Base-by-base conservation (phyloP, 1,140 invertebrate genomes). In the Halyomorpha halys region DNA sequence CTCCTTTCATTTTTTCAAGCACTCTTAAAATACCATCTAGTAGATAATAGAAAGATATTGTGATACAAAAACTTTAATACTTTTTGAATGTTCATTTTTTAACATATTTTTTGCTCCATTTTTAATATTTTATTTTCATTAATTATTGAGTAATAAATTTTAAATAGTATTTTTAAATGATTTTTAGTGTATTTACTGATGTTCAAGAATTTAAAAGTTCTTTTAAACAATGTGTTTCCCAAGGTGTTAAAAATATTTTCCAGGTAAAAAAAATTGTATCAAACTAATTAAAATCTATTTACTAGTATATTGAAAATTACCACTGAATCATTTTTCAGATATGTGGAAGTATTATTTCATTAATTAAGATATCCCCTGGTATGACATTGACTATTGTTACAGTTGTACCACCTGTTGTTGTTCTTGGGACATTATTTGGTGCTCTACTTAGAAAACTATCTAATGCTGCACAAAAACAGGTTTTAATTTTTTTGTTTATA, bases 151-250 rank as follows among this genome's bases (percentile, higher is more conserved):
- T n/a, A n/a, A n/a, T n/a, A n/a, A n/a, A 30, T 30, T 30, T 30
- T 30, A 30, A 4, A 8, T 8, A 30, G 27, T 13, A 39, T 39
- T 39, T 39, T 11, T 13, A 30, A 39, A 39, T 56, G 6, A 49
- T 49, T 78, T 79, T 62, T 69, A 87, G 89, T 71, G 75, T 97
- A 62, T 95, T 92, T 25, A 83, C 86, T 68, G 94, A 98, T 80
- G 86, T 97, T 19, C 94, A 97, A 76, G 94, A 97, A 71, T 97
- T 97, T 72, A 97, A 98, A 77, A 94, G 92, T 70, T 89, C 89
- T 5, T 97, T 97, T 72, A 97, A 97, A 75, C 82, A 88, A 67
- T 87, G 85, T 54, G 84, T 97, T 64, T 90, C 93, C 5, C 91
- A 94, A 74, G 94, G 94, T 2, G 72, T 97, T 45, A 78, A 89